Conservation (phyloP, 2,113 vertebrate genomes). For the Cyanistes caeruleus region DNA sequence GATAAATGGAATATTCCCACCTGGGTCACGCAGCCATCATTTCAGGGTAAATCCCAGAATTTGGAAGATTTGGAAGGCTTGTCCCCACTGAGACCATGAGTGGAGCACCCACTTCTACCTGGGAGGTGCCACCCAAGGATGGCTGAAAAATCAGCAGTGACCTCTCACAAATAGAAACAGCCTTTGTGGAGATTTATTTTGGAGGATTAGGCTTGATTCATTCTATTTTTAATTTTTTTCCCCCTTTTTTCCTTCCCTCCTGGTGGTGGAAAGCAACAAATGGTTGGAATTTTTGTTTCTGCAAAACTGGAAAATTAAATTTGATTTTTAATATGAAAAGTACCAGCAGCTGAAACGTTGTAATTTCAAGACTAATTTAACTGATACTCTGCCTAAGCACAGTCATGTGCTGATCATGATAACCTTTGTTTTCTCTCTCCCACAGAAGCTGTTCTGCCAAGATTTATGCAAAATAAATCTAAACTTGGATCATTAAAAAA, state of each 20-base stretch:
- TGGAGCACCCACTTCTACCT: fast-evolving
- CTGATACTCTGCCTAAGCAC: background rate
- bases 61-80: background rate
- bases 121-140: background rate
- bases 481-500: background rate
- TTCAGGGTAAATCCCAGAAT: background rate
- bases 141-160: background rate
- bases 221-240: background rate
- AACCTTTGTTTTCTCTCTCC: slow-evolving; percentile 17
- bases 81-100: background rate
- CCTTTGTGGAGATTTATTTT: background rate
- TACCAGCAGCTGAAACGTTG: background rate
- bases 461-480: background rate
- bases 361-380: slow-evolving; percentile 12
- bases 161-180: background rate
- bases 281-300: slow-evolving; percentile 20
- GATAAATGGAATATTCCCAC: background rate
- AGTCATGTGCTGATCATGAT: background rate
- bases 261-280: background rate
- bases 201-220: background rate
- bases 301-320: slow-evolving; percentile 39
- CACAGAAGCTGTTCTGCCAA: background rate
- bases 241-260: background rate
- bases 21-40: fast-evolving
- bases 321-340: slow-evolving; percentile 34